Percentiles rank a stretch among this genome's conserved stretches.
Evolutionary conservation across 1,140 invertebrate genomes (phyloP).

Genomic region (Orius insidiosus): DNA sequence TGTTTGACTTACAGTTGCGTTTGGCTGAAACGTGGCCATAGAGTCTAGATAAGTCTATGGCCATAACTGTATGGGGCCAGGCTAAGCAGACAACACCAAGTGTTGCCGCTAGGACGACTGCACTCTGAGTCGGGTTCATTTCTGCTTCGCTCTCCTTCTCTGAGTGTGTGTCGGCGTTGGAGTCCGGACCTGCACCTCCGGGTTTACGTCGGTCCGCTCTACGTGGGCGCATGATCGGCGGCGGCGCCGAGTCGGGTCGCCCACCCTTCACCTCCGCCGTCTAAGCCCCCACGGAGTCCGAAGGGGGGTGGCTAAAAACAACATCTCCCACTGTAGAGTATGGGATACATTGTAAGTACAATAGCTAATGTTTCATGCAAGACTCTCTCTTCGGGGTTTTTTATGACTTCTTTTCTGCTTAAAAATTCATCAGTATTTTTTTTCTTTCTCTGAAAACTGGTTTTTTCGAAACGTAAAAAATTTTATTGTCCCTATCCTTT

Average conservation of each 20-base stretch:
- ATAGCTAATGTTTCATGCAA: no score
- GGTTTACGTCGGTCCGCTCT: no score
- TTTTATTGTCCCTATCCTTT: no score
- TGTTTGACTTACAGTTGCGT: conserved; percentile 41
- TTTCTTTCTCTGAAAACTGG: no score
- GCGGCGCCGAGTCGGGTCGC: not conserved
- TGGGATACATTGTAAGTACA: no score
- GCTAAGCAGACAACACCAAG: conserved; percentile 28
- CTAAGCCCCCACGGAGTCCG: not conserved
- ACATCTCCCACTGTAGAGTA: no score
- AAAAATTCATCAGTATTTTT: no score
- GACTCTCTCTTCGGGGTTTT: no score
- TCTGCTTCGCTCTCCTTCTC: conserved; percentile 2
- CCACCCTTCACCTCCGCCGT: not conserved
- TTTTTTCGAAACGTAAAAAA: no score
- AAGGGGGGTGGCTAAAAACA: no score
- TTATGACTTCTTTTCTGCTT: no score
- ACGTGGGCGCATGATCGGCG: no score
- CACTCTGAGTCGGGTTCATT: conserved; percentile 22
- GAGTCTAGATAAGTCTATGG: conserved; percentile 46
- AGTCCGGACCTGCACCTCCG: conserved; percentile 14
- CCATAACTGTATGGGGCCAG: conserved; percentile 34
- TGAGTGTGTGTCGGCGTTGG: conserved; percentile 5
- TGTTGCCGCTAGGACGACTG: conserved; percentile 25
- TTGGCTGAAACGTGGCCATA: conserved; percentile 45